These are phyloP conservation scores for Prunella fulvescens DNA, from an alignment of 2,113 vertebrate genomes.

Conservation along the genomic window DNA sequence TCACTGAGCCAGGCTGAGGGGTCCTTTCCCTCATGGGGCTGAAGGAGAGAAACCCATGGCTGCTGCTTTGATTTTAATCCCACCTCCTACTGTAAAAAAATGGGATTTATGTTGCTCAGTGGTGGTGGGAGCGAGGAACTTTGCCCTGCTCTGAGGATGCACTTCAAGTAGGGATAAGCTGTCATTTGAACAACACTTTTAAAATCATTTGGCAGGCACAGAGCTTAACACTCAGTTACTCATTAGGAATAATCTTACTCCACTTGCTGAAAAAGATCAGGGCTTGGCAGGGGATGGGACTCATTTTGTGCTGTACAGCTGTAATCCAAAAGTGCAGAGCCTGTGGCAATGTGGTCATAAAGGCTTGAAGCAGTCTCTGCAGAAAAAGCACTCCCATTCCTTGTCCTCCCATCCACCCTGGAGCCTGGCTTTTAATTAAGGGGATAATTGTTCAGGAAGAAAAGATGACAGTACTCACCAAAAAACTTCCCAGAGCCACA, in stretches of 20 bases:
- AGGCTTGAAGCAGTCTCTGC: not conserved
- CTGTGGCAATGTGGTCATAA: not conserved
- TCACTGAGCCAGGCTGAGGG: not conserved
- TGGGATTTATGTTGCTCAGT: not conserved
- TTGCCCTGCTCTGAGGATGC: not conserved
- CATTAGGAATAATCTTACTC: not conserved
- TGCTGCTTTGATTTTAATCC: not conserved
- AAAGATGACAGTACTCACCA: constrained; percentile 39
- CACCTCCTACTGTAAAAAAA: not conserved
- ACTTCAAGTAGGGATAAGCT: not conserved
- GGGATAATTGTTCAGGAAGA: not conserved
- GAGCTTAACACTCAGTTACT: not conserved
- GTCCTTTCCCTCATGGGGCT: fast-evolving
- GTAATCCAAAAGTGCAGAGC: not conserved
- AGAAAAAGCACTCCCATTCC: not conserved
- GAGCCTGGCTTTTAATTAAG: not conserved
- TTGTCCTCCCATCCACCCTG: not conserved
- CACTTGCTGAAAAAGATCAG: not conserved
- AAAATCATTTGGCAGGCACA: not conserved
- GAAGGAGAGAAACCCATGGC: not conserved
- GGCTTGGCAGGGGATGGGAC: not conserved
- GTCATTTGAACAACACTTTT: not conserved
- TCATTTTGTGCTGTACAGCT: not conserved
- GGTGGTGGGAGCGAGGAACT: not conserved
- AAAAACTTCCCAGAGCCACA: not conserved